phyloP scores from a whole-genome alignment of 2,113 vertebrate genomes.

The Heterochromis multidens region DNA sequence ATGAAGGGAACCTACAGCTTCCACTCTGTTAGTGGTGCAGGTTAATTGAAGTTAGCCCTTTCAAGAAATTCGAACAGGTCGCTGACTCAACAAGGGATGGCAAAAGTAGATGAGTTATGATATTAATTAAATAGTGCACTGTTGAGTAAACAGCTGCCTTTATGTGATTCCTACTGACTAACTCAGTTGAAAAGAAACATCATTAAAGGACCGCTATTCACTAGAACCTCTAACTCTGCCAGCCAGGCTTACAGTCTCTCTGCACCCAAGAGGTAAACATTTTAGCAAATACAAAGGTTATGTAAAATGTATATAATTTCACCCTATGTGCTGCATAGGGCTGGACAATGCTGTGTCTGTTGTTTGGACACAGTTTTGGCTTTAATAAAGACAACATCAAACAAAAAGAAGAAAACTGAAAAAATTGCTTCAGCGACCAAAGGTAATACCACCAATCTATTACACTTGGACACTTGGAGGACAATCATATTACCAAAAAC shows the following conservation, averaged over 20 bases:
- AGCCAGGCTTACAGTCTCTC: neutral
- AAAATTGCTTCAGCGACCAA: no score
- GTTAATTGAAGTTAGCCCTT: constrained; percentile 53
- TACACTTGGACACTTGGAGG: neutral
- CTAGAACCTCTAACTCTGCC: neutral
- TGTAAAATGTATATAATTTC: no score
- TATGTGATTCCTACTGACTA: neutral
- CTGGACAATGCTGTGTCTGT: no score
- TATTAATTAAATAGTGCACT: neutral
- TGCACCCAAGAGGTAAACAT: neutral
- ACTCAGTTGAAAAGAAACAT: neutral
- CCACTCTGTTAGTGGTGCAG: constrained; percentile 13
- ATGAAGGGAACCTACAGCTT: constrained; percentile 34
- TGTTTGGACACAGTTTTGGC: neutral
- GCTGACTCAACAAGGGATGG: constrained; percentile 31
- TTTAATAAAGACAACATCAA: no score
- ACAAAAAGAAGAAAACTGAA: no score
- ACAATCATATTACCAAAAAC: no score
- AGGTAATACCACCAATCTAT: no score
- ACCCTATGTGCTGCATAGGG: no score
- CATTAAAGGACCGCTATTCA: neutral
- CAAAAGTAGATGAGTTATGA: constrained; percentile 21
- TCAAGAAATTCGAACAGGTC: constrained; percentile 12
- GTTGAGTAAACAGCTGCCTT: neutral
- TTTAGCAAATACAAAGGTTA: neutral